Evolutionary conservation across 2,888 invertebrate species (phyloP), one percentile per base, ranked within the genome.

Genomic region (Euzophera pinguis): DNA sequence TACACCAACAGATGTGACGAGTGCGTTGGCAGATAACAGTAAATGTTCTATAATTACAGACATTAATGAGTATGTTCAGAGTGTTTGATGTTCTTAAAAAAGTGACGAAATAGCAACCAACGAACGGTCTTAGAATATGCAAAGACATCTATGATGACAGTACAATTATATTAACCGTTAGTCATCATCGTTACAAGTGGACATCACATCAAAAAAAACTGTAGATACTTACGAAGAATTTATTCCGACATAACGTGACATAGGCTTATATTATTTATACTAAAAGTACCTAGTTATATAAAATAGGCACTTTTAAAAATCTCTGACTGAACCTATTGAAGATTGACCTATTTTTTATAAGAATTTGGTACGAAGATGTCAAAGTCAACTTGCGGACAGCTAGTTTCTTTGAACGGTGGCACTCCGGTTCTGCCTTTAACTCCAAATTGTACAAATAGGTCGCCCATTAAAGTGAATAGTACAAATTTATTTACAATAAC

Each of bases 21-120:
- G 59, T 59, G 54, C 56, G 63, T 63, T 67, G 57, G 60, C 62
- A 62, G 65, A 66, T 67, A 65, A 65, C 59, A 59, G 61, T 60
- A 62, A 55, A 59, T 55, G 39, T 1, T 39, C 38, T 29, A 39
- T 41, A 50, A 50, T 50, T 50, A 49, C 38, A 39, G 27, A 49
- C 49, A 49, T 38, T 48, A 49, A 38, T 38, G 13, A 38, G 38
- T 12, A 12, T 22, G 22, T 22, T 22, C 22, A 27, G 49, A 1
- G 9, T 45, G 32, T 45, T 45, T 32, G 45, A 45, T 34, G 45
- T 45, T 45, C 45, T 16, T 43, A 6, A 45, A 45, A 45, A 32
- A 34, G 45, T 45, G 14, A 32, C 34, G 45, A 34, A 45, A 45
- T 45, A 45, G 45, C 32, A 14, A 10, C 14, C 10, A 32, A 32